Conservation (phyloP, 2,113 vertebrate species). For the Scytalopus superciliaris region DNA sequence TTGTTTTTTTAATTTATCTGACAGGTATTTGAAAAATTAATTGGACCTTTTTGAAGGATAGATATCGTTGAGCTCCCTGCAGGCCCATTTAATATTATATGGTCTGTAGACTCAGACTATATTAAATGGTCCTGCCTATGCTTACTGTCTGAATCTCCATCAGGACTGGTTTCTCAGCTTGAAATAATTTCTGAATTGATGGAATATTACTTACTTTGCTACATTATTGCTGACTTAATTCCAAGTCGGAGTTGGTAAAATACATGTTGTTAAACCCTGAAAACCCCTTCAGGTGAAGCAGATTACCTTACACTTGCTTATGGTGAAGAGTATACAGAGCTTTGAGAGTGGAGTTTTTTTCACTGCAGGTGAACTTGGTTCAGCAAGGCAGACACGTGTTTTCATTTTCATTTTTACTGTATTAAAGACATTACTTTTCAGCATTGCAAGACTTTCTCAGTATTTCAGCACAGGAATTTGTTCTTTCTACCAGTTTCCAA, state of each 20-base stretch:
- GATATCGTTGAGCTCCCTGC: not conserved
- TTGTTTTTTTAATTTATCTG: not conserved
- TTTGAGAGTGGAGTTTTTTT: not conserved
- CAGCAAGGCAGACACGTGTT: not conserved
- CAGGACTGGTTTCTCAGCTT: not conserved
- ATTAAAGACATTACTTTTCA: not conserved
- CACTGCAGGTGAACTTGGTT: not conserved
- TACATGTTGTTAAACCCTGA: not conserved
- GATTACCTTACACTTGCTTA: not conserved
- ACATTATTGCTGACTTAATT: not conserved
- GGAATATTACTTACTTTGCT: not conserved
- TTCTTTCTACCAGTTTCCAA: not conserved
- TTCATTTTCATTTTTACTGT: not conserved
- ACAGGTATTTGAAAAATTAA: not conserved
- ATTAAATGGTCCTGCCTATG: not conserved
- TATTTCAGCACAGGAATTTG: not conserved
- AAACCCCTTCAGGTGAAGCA: not conserved
- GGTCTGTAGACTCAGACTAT: not conserved
- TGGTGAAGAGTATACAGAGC: not conserved
- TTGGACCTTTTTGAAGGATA: not conserved
- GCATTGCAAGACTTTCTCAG: not conserved
- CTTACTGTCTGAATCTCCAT: not conserved
- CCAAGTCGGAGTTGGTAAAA: not conserved
- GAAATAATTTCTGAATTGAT: not conserved
- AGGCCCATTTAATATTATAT: not conserved